Percentiles rank a stretch among this genome's conserved stretches.
phyloP scores from a whole-genome alignment of 2,113 vertebrate genomes.

The Amazona vittata region DNA sequence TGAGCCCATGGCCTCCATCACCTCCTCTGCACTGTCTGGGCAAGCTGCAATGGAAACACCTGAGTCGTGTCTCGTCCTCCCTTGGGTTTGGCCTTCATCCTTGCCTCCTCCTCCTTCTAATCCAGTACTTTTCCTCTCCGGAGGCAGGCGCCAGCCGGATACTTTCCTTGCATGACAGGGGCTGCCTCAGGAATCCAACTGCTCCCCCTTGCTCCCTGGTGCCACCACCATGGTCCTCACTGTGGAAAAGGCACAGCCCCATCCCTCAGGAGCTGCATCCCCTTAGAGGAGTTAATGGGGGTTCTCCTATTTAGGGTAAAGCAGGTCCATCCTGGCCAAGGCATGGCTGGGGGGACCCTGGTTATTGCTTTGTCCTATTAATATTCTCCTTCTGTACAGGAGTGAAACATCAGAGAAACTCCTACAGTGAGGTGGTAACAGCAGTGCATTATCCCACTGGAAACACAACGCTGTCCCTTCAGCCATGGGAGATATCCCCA shows the following conservation, averaged over 20 bases:
- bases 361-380: not conserved
- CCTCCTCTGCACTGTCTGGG: not conserved
- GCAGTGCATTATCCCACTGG: accelerated
- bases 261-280: not conserved
- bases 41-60: conserved; percentile 6
- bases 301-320: not conserved
- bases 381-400: not conserved
- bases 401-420: not conserved
- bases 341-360: no score
- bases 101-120: not conserved
- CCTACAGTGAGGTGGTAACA: not conserved
- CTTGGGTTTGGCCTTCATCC: not conserved
- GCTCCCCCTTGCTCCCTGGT: not conserved
- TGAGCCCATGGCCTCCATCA: not conserved
- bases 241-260: not conserved
- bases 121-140: not conserved
- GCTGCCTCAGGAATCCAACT: not conserved
- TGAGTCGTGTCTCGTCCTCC: not conserved
- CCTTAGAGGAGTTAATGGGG: not conserved
- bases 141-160: not conserved
- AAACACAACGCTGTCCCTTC: not conserved
- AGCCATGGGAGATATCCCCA: not conserved
- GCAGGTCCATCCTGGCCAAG: not conserved
- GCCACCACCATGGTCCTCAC: not conserved
- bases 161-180: not conserved